Base-by-base conservation (phyloP, 2,888 invertebrate genomes). In the Drosophila nigricruria region DNA sequence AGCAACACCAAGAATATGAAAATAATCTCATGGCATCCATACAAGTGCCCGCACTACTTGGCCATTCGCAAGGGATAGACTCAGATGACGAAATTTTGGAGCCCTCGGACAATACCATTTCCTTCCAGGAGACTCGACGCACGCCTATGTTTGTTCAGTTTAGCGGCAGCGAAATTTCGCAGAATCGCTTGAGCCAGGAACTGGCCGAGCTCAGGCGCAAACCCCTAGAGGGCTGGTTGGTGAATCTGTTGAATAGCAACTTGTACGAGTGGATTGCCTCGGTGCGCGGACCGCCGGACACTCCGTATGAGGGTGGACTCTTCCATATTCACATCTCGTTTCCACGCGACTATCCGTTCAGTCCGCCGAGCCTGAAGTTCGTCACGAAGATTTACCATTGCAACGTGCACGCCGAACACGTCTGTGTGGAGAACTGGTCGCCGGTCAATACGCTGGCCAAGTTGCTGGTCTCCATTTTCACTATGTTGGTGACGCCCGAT, bases 371-470 rank as follows among this genome's bases (percentile, higher is more conserved):
- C 1, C 9, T 47, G n/a, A 30, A 32, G n/a, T 57, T 57, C n/a
- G 5, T 34, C 0, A 57, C 32, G 1, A 43, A 45, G 43, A 45
- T 57, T 0, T 57, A 57, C 32, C 43, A 57, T 8, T 45, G 42
- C 30, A 43, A 57, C n/a, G 47, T 49, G 47, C 30, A 30, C 30
- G 16, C 16, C 1, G 3, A 8, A 1, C 5, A 4, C 9, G 9
- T 45, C n/a, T 45, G 34, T 3, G 12, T 25, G 14, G 25, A 25
- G 1, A 6, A 8, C 2, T 58, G 57, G 57, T 5, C 32, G 8
- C 14, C 43, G n/a, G 0, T 34, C 2, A n/a, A 14, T 5, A 56
- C 42, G 3, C 9, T 20, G 14, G 12, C 9, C 45, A 23, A 34
- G n/a, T 8, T 58, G 0, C 1, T 47, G n/a, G 2, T 10, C 10